Evolutionary conservation across 2,888 invertebrate genomes (phyloP).

Genomic region (Acronicta alni): DNA sequence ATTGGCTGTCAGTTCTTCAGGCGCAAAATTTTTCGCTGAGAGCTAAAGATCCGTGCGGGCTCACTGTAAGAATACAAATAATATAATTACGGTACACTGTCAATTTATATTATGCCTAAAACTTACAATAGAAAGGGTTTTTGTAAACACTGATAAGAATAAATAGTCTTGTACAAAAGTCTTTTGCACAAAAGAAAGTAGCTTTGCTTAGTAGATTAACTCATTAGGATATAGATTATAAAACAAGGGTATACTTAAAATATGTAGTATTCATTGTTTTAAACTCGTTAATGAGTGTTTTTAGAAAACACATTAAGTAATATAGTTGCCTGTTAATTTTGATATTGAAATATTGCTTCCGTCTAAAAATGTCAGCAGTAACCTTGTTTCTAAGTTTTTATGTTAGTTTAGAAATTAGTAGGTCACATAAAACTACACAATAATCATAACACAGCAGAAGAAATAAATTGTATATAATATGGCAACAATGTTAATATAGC

Average conservation of each 20-base stretch:
- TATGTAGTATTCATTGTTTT: slow-evolving; percentile 10
- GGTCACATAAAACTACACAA: slow-evolving; percentile 56
- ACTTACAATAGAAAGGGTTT: slow-evolving; percentile 23
- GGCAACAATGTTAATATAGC: slow-evolving; percentile 52
- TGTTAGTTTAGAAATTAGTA: slow-evolving; percentile 35
- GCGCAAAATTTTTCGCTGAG: no score
- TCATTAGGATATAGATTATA: slow-evolving; percentile 17
- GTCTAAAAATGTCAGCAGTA: slow-evolving; percentile 25
- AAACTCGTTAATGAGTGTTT: neutral
- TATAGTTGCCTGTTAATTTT: slow-evolving; percentile 2
- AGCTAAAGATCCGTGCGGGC: no score
- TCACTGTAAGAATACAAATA: slow-evolving; percentile 21
- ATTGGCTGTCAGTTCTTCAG: no score
- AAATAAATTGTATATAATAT: slow-evolving; percentile 31
- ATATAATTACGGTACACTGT: neutral
- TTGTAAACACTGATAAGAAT: slow-evolving; percentile 23
- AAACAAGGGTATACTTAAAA: slow-evolving; percentile 17
- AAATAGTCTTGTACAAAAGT: slow-evolving; percentile 14
- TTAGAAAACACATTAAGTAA: slow-evolving; percentile 5
- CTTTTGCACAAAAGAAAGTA: slow-evolving; percentile 7
- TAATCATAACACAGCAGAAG: slow-evolving; percentile 50
- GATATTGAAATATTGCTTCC: slow-evolving; percentile 20
- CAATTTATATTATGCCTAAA: slow-evolving; percentile 14
- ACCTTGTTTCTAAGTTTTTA: slow-evolving; percentile 32
- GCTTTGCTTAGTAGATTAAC: slow-evolving; percentile 7